Evolutionary conservation across 1,140 invertebrate species (phyloP), one percentile per base, ranked within the genome.

Genomic region (Halictus rubicundus): DNA sequence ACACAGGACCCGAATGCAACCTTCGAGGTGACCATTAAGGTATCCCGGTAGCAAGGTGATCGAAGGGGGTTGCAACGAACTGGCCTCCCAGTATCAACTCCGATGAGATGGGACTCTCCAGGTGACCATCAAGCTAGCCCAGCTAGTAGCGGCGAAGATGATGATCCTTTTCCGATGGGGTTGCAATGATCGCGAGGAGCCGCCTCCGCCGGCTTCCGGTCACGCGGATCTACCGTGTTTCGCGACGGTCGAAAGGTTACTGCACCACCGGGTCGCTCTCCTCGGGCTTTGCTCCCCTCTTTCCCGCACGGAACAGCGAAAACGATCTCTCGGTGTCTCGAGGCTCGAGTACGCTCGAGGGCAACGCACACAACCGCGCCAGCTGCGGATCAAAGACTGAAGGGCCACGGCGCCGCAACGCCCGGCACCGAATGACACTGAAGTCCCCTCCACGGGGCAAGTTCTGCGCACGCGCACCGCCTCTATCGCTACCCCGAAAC

Each of bases 371-470:
- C 88, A 75, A 68, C 82, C 86, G 77, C 86, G 69, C 37, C 69
- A 82, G 70, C 75, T 85, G 85, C 88, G 86, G 85, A 83, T 87
- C 86, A 88, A 83, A 88, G 89, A 91, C 90, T 91, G 88, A 88
- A 78, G 84, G 82, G 88, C 85, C 69, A 84, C 72, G 74, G 85
- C 88, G 88, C 80, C 90, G 89, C 89, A 90, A 90, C 89, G 90
- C 89, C 90, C 90, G 90, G 89, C 88, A 89, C 90, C 65, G 87
- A 91, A 88, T 92, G 89, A 90, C 88, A 92, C 90, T 88, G 89
- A 87, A 78, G 66, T 86, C 87, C 87, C 89, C 86, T 78, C 89
- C 83, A 84, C 66, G 12, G 16, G 25, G 16, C 39, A 37, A 21
- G n/a, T 37, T 64, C 52, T 59, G 76, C 82, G 83, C 89, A 75